phyloP scores from a whole-genome alignment of 2,888 invertebrate genomes.

The Euplagia quadripunctaria region DNA sequence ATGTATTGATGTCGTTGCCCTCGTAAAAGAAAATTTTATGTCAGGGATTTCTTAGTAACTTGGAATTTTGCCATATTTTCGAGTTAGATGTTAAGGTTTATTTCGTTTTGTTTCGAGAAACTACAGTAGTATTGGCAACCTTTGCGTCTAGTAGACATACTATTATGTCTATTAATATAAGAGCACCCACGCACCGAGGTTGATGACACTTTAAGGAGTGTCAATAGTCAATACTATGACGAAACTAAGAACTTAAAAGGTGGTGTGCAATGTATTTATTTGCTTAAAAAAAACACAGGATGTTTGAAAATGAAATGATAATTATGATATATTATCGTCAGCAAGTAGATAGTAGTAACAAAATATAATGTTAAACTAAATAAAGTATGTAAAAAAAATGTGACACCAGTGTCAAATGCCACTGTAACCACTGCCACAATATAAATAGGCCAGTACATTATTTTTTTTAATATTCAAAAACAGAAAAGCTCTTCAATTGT shows the following conservation, averaged over 20 bases:
- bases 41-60: no score
- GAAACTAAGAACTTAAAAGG: conserved; percentile 12
- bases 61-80: no score
- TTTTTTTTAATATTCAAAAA: background rate
- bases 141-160: conserved; percentile 24
- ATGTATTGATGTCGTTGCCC: no score
- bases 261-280: background rate
- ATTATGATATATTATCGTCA: no score
- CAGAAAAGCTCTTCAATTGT: no score
- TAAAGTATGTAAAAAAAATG: background rate
- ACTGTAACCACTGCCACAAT: background rate
- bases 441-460: no score
- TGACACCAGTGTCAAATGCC: background rate
- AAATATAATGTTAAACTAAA: background rate
- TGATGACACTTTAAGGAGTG: conserved; percentile 51
- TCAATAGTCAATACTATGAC: conserved; percentile 27
- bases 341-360: background rate
- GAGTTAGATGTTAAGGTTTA: background rate
- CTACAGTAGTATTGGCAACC: conserved; percentile 13
- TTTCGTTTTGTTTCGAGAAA: background rate
- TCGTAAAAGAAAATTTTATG: no score
- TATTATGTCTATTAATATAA: conserved; percentile 27
- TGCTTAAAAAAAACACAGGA: background rate
- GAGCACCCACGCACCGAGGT: conserved; percentile 49
- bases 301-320: background rate